Conservation (phyloP, 1,140 invertebrate species). For the Trichonephila clavata region DNA sequence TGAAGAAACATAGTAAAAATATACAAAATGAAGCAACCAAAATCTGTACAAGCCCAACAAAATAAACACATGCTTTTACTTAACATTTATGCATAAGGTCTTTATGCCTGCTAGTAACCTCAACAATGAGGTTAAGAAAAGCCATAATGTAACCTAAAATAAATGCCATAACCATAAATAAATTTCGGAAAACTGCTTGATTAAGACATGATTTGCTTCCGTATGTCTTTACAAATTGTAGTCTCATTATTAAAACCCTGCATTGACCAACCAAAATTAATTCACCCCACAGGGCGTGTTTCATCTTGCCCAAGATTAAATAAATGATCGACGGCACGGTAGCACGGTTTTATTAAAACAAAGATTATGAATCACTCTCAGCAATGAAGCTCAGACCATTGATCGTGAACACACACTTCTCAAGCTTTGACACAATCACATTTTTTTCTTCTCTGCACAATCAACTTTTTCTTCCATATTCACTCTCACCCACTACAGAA, state of each 20-base stretch:
- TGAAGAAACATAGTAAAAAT: no score
- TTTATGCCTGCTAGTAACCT: no score
- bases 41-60: no score
- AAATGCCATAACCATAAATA: no score
- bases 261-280: not conserved
- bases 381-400: not conserved
- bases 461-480: not conserved
- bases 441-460: not conserved
- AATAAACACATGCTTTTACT: no score
- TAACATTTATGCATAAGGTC: no score
- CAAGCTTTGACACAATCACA: not conserved
- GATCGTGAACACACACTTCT: not conserved
- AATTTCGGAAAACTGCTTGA: not conserved
- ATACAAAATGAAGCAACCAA: no score
- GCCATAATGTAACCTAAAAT: no score
- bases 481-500: not conserved
- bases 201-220: slow-evolving; percentile 11
- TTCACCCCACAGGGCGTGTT: not conserved
- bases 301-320: not conserved
- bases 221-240: slow-evolving; percentile 2
- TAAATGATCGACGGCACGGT: not conserved
- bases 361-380: not conserved
- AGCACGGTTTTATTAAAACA: not conserved
- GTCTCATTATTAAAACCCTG: not conserved
- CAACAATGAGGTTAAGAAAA: no score